phyloP scores from a whole-genome alignment of 2,797 vertebrate genomes.

The Jordanella pulchra region DNA sequence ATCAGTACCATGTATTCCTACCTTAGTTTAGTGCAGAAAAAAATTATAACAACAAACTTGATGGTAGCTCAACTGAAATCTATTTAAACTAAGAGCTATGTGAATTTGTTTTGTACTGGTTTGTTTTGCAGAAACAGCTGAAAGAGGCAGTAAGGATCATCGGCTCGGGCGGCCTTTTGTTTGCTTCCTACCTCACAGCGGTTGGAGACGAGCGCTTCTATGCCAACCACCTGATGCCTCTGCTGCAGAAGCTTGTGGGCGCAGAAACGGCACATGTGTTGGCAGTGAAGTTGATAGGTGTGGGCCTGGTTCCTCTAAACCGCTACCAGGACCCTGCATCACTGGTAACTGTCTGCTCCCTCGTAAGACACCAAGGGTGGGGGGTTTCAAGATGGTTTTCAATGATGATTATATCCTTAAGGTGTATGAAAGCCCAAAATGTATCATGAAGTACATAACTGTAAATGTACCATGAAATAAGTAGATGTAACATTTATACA shows the following conservation, averaged over 20 bases:
- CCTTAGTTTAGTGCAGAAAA: neutral
- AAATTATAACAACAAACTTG: neutral
- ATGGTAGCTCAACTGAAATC: neutral
- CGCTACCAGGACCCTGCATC: constrained; percentile 80
- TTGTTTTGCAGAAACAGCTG: constrained; percentile 76
- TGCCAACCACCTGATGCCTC: constrained; percentile 84
- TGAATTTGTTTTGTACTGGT: constrained; percentile 3
- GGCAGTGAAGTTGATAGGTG: constrained; percentile 79
- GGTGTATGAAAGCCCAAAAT: too few relatives aligned
- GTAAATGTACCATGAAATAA: too few relatives aligned
- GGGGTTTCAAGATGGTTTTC: too few relatives aligned
- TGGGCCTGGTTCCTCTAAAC: constrained; percentile 83
- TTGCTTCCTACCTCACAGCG: constrained; percentile 83
- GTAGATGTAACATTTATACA: too few relatives aligned
- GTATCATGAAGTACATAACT: too few relatives aligned
- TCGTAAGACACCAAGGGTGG: too few relatives aligned
- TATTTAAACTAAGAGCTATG: neutral
- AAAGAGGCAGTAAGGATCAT: constrained; percentile 84
- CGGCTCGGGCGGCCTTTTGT: constrained; percentile 85
- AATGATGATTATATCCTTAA: too few relatives aligned
- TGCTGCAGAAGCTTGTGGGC: constrained; percentile 82
- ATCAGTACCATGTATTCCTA: neutral
- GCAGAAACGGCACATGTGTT: constrained; percentile 87
- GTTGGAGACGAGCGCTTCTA: constrained; percentile 89
- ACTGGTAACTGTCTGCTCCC: too few relatives aligned